Evolutionary conservation across 1,140 invertebrate species (phyloP).

Genomic region (Babylonia areolata): DNA sequence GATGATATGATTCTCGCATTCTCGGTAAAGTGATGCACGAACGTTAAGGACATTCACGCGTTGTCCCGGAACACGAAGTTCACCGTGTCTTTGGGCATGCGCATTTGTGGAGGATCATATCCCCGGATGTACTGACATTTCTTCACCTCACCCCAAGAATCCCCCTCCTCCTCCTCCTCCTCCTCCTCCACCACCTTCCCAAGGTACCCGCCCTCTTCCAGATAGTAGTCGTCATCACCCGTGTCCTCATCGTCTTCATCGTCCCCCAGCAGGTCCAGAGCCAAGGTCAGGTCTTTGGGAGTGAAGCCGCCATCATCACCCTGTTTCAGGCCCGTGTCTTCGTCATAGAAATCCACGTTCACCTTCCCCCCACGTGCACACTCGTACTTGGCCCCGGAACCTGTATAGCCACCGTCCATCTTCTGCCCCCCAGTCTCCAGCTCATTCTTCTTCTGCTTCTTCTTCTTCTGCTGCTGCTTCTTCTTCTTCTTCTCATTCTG

Average conservation of each 20-base stretch:
- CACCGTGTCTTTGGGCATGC: constrained; percentile 24
- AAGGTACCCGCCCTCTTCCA: too few species aligned
- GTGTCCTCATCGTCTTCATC: background rate
- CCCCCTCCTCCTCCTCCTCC: background rate
- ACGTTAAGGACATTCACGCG: too few species aligned
- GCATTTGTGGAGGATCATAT: constrained; percentile 44
- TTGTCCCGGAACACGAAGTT: constrained; percentile 39
- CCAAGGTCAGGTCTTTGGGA: background rate
- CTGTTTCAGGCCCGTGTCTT: background rate
- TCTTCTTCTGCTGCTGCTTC: background rate
- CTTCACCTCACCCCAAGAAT: constrained; percentile 23
- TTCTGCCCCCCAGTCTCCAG: background rate
- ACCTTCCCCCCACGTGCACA: background rate
- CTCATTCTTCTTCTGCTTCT: background rate
- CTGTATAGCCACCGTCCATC: too few species aligned
- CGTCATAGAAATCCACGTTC: background rate
- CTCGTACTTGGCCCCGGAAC: too few species aligned
- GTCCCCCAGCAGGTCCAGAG: background rate
- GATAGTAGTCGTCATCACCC: background rate
- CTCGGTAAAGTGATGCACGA: too few species aligned
- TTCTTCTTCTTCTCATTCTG: too few species aligned
- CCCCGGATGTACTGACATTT: constrained; percentile 44
- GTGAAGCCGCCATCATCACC: constrained; percentile 23
- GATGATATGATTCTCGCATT: too few species aligned
- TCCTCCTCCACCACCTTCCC: background rate